A percentile compares a stretch with the other conserved stretches of the same genome.
phyloP scores from a whole-genome alignment of 2,888 invertebrate genomes.

The Achlya flavicornis region DNA sequence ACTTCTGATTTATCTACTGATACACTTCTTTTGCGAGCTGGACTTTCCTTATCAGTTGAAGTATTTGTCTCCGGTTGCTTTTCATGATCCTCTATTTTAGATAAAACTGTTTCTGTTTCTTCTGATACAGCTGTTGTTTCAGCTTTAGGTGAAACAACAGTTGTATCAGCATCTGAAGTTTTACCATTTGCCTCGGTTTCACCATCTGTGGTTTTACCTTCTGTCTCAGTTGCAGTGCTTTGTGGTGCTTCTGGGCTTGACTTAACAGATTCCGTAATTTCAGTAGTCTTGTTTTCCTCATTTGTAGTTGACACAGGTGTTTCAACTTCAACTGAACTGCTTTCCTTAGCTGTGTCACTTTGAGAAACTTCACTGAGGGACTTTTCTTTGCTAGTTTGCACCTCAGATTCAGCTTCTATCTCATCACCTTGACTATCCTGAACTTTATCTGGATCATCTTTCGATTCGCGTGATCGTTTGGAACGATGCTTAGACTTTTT shows the following conservation, averaged over 20 bases:
- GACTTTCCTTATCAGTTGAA: conserved; percentile 22
- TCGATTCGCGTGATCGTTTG: conserved; percentile 64
- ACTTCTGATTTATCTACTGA: conserved; percentile 70
- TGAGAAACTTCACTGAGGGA: conserved; percentile 50
- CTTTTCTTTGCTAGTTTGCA: conserved; percentile 29
- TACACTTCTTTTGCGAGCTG: conserved; percentile 48
- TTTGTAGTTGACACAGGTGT: conserved; percentile 63
- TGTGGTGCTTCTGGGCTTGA: conserved; percentile 31
- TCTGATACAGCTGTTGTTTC: conserved; percentile 54
- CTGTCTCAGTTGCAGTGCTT: conserved; percentile 24
- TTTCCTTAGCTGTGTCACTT: conserved; percentile 39
- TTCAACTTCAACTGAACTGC: conserved; percentile 37
- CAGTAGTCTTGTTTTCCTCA: conserved; percentile 50
- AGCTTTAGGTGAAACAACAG: conserved; percentile 62
- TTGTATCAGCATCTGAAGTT: conserved; percentile 57
- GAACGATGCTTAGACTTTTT: conserved; percentile 70
- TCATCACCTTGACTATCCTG: conserved; percentile 65
- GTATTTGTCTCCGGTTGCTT: conserved; percentile 27
- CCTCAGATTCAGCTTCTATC: conserved; percentile 39
- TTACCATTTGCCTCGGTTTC: conserved; percentile 38
- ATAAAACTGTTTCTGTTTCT: conserved; percentile 26
- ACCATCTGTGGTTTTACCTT: conserved; percentile 39
- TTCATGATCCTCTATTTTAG: conserved; percentile 20
- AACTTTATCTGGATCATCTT: conserved; percentile 64
- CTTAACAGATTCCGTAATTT: conserved; percentile 30